Base-by-base conservation (phyloP, 2,797 vertebrate species). In the Ctenosaura bakeri region DNA sequence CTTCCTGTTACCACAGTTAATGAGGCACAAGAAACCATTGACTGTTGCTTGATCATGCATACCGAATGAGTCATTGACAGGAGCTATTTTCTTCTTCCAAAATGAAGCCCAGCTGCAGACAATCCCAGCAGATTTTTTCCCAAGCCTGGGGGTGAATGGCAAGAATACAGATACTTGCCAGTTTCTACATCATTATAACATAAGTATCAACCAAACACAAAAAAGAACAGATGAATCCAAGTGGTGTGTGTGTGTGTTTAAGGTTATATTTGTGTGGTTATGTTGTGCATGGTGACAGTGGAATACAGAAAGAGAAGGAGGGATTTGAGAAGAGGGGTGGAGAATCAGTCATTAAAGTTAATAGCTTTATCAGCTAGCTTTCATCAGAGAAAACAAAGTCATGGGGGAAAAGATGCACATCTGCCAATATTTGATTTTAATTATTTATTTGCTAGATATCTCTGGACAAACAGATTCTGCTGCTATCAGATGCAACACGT, bases 11-110 rank as follows among this genome's bases (percentile, higher is more conserved):
- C 93, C 94, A 94, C 91, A 95, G 94, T 96, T 98, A 98, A 98
- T 98, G 97, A 98, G 97, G 97, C 97, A 97, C 97, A 97, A 89
- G 96, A 98, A 98, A 96, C 95, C 96, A 96, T 97, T 97, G 96
- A 96, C 97, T 97, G 96, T 95, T 97, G 96, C 94, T 97, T 98
- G 97, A 97, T 98, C 97, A 97, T 97, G 97, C 98, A 97, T 98
- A 97, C 95, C 95, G 95, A 98, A 97, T 94, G 97, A 97, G 96
- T 82, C 94, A 96, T 93, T 94, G 90, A 94, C 95, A 95, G 90
- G 89, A 96, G 78, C 85, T 86, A 92, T 86, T 95, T 96, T 96
- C 95, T 96, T 96, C 92, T 95, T 97, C 93, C 12, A 91, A 94
- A 92, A 94, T 85, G 92, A 95, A 97, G 95, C 95, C 82, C 95